A percentile compares a stretch with the other conserved stretches of the same genome.
Conservation (phyloP, 2,113 vertebrate genomes). For the Calidris pugnax region DNA sequence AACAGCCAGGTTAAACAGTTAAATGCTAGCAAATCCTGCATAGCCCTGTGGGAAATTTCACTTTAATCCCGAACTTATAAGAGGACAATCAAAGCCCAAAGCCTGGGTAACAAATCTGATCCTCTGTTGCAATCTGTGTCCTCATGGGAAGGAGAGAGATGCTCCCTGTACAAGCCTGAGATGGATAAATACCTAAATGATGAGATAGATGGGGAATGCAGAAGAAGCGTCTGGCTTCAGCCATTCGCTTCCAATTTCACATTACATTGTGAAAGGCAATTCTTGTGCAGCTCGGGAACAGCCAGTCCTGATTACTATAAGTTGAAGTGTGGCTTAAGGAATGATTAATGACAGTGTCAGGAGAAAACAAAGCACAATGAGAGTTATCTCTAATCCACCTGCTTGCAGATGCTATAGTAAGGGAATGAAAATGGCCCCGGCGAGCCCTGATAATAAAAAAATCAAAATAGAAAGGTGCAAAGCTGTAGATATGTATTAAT, state of each 20-base stretch:
- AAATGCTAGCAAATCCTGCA: conserved; percentile 99
- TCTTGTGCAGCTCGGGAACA: conserved; percentile 94
- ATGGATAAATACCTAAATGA: conserved; percentile 99
- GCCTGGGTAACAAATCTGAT: conserved; percentile 99
- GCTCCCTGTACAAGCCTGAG: conserved; percentile 90
- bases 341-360: conserved; percentile 99
- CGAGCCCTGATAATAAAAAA: conserved; percentile 89
- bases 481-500: conserved; percentile 87
- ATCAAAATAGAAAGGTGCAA: conserved; percentile 85
- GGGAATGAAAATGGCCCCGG: conserved; percentile 88
- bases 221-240: conserved; percentile 93
- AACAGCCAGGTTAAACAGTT: conserved; percentile 99
- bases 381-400: conserved; percentile 99
- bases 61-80: conserved; percentile 99
- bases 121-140: conserved; percentile 92
- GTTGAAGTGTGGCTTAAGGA: conserved; percentile 98
- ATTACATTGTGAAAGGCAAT: conserved; percentile 97
- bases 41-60: conserved; percentile 99
- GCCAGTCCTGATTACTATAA: conserved; percentile 99
- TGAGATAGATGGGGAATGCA: conserved; percentile 97
- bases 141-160: conserved; percentile 94
- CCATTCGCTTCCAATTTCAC: conserved; percentile 99
- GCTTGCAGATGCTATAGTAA: conserved; percentile 91
- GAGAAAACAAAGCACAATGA: conserved; percentile 97
- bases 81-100: conserved; percentile 99